Percentiles rank a stretch among this genome's conserved stretches.
Evolutionary conservation across 2,797 vertebrate species (phyloP).

Genomic region (Paratrypauchen microcephalus): DNA sequence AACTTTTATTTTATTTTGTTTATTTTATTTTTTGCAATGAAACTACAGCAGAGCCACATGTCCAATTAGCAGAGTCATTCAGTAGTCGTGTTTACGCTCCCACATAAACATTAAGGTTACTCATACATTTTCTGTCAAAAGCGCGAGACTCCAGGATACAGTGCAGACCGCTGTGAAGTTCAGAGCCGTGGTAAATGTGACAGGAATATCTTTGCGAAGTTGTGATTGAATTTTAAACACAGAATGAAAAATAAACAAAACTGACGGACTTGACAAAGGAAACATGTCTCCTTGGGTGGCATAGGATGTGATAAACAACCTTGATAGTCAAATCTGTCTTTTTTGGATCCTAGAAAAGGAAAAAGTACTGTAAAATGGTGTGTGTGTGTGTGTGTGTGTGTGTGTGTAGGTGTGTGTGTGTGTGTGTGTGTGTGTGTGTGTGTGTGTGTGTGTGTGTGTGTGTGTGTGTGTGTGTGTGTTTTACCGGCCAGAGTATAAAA

Average conservation of each 20-base stretch:
- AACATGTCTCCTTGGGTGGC: constrained; percentile 66
- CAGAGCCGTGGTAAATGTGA: constrained; percentile 56
- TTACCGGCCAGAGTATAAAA: constrained; percentile 24
- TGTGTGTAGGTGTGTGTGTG: too few relatives aligned
- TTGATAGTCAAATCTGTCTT: constrained; percentile 32
- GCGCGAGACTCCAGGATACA: constrained; percentile 42
- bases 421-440: too few relatives aligned
- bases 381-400: too few relatives aligned
- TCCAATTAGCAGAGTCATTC: constrained; percentile 35
- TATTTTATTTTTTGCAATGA: neutral
- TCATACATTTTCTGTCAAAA: constrained; percentile 59
- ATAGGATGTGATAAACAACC: constrained; percentile 58
- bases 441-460: too few relatives aligned
- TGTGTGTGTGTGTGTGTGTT: neutral
- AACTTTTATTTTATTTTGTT: too few relatives aligned
- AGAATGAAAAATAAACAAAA: constrained; percentile 61
- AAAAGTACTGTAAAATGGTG: constrained; percentile 5
- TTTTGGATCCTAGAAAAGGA: neutral
- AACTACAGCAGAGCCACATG: neutral
- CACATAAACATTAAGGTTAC: constrained; percentile 50
- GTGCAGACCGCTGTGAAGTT: constrained; percentile 36
- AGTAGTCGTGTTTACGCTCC: constrained; percentile 52
- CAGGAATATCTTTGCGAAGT: constrained; percentile 59
- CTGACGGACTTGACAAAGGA: constrained; percentile 55
- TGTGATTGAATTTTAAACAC: constrained; percentile 57